These are phyloP conservation scores for Platysternon megacephalum DNA, from an alignment of 2,113 vertebrate species.

Conservation along the genomic window DNA sequence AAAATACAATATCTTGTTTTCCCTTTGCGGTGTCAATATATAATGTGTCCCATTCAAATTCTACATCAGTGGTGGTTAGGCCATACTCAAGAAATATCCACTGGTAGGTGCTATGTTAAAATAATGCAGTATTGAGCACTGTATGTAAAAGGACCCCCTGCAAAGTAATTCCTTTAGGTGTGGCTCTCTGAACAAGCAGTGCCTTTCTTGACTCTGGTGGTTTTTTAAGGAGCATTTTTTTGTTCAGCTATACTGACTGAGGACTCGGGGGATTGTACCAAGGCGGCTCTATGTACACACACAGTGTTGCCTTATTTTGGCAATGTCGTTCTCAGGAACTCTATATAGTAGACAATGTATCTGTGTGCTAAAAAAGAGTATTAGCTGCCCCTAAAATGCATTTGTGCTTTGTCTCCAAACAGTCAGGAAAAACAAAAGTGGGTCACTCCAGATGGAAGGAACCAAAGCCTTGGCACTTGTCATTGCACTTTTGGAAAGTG, in stretches of 20 bases:
- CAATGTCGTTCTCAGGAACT: conserved; percentile 13
- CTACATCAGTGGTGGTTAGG: background rate
- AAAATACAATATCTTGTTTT: background rate
- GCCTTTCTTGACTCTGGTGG: conserved; percentile 52
- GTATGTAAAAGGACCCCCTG: background rate
- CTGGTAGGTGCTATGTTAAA: conserved; percentile 7
- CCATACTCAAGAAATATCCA: background rate
- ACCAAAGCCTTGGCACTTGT: background rate
- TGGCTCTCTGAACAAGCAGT: conserved; percentile 61
- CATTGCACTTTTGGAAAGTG: background rate
- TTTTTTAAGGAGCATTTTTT: conserved; percentile 69
- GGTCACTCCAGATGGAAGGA: background rate
- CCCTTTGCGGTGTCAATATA: background rate
- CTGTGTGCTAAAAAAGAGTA: background rate
- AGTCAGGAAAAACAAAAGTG: background rate
- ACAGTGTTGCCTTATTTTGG: conserved; percentile 51
- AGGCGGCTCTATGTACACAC: conserved; percentile 51
- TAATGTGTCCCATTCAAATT: background rate
- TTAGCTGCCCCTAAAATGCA: conserved; percentile 12
- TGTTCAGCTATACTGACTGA: conserved; percentile 50
- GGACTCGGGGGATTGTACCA: conserved; percentile 46
- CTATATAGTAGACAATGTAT: conserved; percentile 23
- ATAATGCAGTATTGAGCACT: background rate
- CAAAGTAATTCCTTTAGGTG: conserved; percentile 47
- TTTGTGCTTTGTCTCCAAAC: background rate